Evolutionary conservation across 1,140 invertebrate species (phyloP), one percentile per base, ranked within the genome.

Genomic region (Caenorhabditis tropicalis): DNA sequence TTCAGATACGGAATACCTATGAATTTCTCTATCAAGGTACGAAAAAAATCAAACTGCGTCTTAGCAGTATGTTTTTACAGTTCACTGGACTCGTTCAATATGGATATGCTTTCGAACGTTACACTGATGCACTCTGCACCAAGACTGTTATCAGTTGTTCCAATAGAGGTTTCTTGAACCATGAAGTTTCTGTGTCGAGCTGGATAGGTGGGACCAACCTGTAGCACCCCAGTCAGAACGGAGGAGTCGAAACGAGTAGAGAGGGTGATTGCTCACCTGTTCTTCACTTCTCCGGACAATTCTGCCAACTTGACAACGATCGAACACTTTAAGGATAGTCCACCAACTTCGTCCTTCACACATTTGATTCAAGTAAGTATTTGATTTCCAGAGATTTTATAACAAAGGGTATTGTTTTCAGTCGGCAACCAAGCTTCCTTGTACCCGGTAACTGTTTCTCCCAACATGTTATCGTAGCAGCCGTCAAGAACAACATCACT

Each of bases 1-100:
- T 36, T 86, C 87, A 21, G 60, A 49, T 19, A 51, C 79, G 81
- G 43, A 31, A 49, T 74, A 12, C 15, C 33, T 16, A 19, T 46
- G 10, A 48, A 79, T 9, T 81, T 84, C 83, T 84, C 36, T 9
- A 81, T 84, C 39, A 53, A 51, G n/a, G n/a, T n/a, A n/a, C n/a
- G n/a, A n/a, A n/a, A n/a, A n/a, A n/a, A n/a, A n/a, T n/a, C n/a
- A n/a, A n/a, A n/a, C n/a, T n/a, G n/a, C n/a, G n/a, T n/a, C n/a
- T n/a, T n/a, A n/a, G n/a, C n/a, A n/a, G n/a, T n/a, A n/a, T n/a
- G n/a, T n/a, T n/a, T n/a, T n/a, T n/a, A n/a, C n/a, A n/a, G 70
- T 87, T 87, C 65, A 86, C 87, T 27, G 87, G 87, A 31, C 83
- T 88, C 16, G 87, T 87, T 81, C 87, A 88, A 82, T 87, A 83